Base-by-base conservation (phyloP, 2,113 vertebrate genomes). In the Lepus timidus region DNA sequence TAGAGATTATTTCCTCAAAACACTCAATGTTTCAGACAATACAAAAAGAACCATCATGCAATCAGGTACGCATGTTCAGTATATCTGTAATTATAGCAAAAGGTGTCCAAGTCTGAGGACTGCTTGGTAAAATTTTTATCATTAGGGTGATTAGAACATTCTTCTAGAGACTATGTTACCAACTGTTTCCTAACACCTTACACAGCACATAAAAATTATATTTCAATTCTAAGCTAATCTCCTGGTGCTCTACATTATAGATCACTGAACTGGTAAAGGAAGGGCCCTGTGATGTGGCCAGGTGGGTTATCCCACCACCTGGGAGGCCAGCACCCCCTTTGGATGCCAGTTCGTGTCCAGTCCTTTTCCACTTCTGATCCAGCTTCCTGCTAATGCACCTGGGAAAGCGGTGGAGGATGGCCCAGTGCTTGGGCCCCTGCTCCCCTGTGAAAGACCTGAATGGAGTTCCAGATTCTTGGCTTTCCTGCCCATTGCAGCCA, bases 141-240 rank as follows among this genome's bases (percentile, higher is more conserved):
- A 74, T 70, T 27, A 23, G 11, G 33, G 31, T 71, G 33, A 80
- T 44, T 83, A 79, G n/a, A 86, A 83, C 51, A 88, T 52, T 82
- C 62, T 93, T 90, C 68, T 27, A 64, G 31, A n/a, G 44, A 90
- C 88, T 85, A 67, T 55, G n/a, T n/a, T 52, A 79, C 20, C 27
- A 86, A 80, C 1, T 70, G 51, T 83, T 94, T 94, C 93, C 64
- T 29, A 89, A 61, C 79, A 85, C 20, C 16, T 89, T 29, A 55
- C 17, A 52, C 16, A 87, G 31, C 64, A 95, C 31, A 79, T 51
- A 79, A 91, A 95, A 95, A 85, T 39, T 85, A 92, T 71, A n/a
- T 31, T 25, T 92, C 31, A 87, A 49, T 10, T 94, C 58, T 85
- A 31, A 90, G 31, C 51, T 73, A 79, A 88, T 73, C 29, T 85